These are phyloP conservation scores for Solea senegalensis DNA, from an alignment of 2,113 vertebrate species.

Conservation along the genomic window DNA sequence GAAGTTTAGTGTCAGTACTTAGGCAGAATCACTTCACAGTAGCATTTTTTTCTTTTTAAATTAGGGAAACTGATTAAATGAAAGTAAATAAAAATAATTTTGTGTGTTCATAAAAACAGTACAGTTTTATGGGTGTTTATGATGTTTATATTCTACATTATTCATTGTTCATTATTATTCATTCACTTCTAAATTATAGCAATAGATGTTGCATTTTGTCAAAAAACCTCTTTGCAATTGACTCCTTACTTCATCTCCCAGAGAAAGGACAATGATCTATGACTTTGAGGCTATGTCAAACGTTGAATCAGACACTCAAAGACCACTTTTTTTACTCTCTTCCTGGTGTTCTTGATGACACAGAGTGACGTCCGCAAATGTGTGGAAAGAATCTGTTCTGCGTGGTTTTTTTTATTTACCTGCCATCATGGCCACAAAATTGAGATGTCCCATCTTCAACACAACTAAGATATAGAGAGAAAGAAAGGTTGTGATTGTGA, in stretches of 20 bases:
- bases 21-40: too few relatives aligned
- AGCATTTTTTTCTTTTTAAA: too few relatives aligned
- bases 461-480: slow-evolving; percentile 35
- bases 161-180: too few relatives aligned
- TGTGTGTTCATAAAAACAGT: not conserved
- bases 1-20: not conserved
- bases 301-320: not conserved
- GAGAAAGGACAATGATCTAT: not conserved
- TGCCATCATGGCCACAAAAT: slow-evolving; percentile 69
- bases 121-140: not conserved
- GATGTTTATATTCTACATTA: too few relatives aligned
- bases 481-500: slow-evolving; percentile 9
- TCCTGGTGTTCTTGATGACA: not conserved
- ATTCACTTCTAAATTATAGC: too few relatives aligned
- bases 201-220: too few relatives aligned
- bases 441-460: slow-evolving; percentile 74
- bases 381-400: not conserved
- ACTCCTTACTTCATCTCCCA: not conserved
- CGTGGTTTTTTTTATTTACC: slow-evolving; percentile 63
- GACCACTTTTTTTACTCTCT: not conserved
- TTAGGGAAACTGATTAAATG: too few relatives aligned
- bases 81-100: too few relatives aligned
- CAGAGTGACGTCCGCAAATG: not conserved
- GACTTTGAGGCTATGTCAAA: not conserved
- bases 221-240: not conserved